These are phyloP conservation scores for Sapajus apella DNA, from an alignment of 2,113 vertebrate species.

Conservation along the genomic window DNA sequence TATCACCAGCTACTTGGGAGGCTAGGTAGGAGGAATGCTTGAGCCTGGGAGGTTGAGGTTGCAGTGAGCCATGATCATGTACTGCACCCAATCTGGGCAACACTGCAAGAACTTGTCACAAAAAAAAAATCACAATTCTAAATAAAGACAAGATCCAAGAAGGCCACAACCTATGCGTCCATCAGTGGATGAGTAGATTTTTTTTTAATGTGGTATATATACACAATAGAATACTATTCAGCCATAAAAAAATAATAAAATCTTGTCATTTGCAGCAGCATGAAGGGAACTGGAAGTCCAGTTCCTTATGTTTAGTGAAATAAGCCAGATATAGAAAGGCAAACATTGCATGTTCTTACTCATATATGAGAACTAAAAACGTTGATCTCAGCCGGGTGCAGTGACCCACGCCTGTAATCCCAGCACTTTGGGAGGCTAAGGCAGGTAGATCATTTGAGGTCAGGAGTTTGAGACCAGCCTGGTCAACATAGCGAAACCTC, in stretches of 20 bases:
- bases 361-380: too few species aligned
- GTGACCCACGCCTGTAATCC: too few species aligned
- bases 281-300: neutral
- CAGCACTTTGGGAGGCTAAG: too few species aligned
- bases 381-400: too few species aligned
- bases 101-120: neutral
- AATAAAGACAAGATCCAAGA: neutral
- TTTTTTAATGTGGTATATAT: neutral
- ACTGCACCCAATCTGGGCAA: too few species aligned
- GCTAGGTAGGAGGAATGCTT: too few species aligned
- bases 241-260: neutral
- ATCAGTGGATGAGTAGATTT: neutral
- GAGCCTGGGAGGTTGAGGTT: too few species aligned
- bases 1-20: too few species aligned
- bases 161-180: neutral
- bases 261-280: neutral
- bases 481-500: too few species aligned
- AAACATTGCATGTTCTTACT: neutral
- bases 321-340: neutral
- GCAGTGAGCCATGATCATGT: too few species aligned
- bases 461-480: too few species aligned
- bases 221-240: neutral
- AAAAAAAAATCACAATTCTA: neutral
- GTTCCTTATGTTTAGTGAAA: neutral
- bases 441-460: too few species aligned